Conservation (phyloP, 2,888 invertebrate species). For the Thymelicus lineola region DNA sequence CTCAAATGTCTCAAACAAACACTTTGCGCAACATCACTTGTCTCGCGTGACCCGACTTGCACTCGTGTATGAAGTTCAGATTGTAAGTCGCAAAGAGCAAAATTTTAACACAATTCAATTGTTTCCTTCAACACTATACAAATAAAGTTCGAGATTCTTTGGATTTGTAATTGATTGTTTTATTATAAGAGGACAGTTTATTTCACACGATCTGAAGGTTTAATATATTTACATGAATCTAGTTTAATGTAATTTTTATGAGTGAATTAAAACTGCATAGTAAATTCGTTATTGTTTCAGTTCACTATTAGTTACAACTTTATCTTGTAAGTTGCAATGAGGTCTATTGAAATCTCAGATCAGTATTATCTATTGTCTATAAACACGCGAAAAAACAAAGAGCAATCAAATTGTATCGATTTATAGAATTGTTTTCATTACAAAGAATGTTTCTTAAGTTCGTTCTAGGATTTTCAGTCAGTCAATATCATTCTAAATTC, state of each 20-base stretch:
- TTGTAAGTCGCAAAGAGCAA: not conserved
- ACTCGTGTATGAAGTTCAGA: conserved; percentile 12
- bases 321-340: not conserved
- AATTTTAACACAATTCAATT: not conserved
- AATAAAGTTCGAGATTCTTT: conserved; percentile 9
- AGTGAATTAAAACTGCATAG: no score
- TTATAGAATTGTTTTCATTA: not conserved
- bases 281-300: no score
- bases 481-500: not conserved
- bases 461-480: not conserved
- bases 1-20: conserved; percentile 28
- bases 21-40: conserved; percentile 16
- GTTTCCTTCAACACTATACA: not conserved
- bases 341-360: not conserved
- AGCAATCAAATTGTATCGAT: not conserved
- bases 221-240: not conserved
- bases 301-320: not conserved
- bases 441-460: not conserved
- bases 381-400: conserved; percentile 5
- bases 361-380: not conserved
- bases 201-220: conserved; percentile 11
- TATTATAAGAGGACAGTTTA: not conserved
- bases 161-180: not conserved
- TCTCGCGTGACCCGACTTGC: not conserved
- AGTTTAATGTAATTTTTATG: not conserved